Evolutionary conservation across 37 sponge, comb jelly and placozoan genomes (phyloP).

Genomic region (Cladorhizidae sp.): DNA sequence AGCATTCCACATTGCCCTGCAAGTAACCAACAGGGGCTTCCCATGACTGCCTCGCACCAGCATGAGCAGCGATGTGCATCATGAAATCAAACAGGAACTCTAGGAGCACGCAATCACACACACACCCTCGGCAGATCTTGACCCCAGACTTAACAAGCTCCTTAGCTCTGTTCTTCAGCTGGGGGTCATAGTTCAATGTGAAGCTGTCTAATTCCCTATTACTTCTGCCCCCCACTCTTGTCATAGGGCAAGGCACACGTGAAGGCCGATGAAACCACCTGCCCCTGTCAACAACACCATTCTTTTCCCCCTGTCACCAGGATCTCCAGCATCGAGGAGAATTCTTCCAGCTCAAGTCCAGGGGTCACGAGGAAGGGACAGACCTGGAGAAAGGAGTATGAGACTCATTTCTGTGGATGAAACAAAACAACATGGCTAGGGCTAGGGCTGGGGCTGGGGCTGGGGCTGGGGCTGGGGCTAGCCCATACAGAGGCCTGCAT

Average conservation of each 20-base stretch:
- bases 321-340: no score
- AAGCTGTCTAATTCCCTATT: slow-evolving; percentile 71
- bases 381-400: no score
- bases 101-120: slow-evolving; percentile 58
- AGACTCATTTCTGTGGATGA: no score
- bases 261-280: slow-evolving; percentile 84
- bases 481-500: no score
- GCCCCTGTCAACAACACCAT: slow-evolving; percentile 72
- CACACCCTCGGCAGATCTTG: slow-evolving; percentile 43
- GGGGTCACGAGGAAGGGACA: no score
- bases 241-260: slow-evolving; percentile 28
- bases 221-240: slow-evolving; percentile 1
- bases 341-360: no score
- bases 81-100: slow-evolving; percentile 49
- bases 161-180: slow-evolving; percentile 49
- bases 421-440: no score
- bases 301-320: neutral
- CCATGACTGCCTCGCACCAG: slow-evolving; percentile 70
- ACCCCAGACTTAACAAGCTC: slow-evolving; percentile 44
- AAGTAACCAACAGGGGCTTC: slow-evolving; percentile 50
- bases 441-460: no score
- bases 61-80: slow-evolving; percentile 80
- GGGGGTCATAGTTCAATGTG: slow-evolving; percentile 48
- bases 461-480: no score
- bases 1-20: slow-evolving; percentile 55